These are phyloP conservation scores for Aphis gossypii DNA, from an alignment of 1,140 invertebrate species.

Conservation along the genomic window DNA sequence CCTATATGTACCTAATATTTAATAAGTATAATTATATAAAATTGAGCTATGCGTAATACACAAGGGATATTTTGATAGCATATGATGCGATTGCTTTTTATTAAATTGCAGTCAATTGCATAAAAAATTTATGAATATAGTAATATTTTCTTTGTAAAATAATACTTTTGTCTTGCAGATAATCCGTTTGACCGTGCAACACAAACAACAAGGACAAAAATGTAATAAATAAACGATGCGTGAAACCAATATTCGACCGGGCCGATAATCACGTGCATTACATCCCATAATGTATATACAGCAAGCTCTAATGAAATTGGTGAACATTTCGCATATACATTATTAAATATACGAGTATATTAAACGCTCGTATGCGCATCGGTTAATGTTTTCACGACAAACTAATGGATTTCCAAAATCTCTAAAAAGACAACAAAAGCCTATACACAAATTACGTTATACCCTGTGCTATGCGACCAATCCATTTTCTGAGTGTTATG, in stretches of 20 bases:
- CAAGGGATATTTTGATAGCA: background rate
- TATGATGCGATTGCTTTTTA: background rate
- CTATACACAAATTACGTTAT: background rate
- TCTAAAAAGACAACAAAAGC: background rate
- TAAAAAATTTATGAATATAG: background rate
- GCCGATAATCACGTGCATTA: background rate
- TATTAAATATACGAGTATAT: background rate
- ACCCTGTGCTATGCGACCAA: background rate
- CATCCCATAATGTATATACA: background rate
- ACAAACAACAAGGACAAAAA: background rate
- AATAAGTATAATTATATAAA: background rate
- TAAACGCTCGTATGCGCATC: background rate
- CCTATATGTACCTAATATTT: background rate
- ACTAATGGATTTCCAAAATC: conserved; percentile 2
- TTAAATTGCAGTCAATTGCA: background rate
- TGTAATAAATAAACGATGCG: conserved; percentile 3
- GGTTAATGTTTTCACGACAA: background rate
- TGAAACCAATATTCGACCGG: background rate
- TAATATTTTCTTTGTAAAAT: background rate
- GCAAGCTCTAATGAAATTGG: background rate
- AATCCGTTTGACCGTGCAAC: background rate
- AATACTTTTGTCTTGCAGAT: background rate
- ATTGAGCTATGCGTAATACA: background rate
- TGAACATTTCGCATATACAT: background rate
- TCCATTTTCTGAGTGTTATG: background rate